Evolutionary conservation across 2,888 invertebrate species (phyloP).

Genomic region (Cacoxenus indagator): DNA sequence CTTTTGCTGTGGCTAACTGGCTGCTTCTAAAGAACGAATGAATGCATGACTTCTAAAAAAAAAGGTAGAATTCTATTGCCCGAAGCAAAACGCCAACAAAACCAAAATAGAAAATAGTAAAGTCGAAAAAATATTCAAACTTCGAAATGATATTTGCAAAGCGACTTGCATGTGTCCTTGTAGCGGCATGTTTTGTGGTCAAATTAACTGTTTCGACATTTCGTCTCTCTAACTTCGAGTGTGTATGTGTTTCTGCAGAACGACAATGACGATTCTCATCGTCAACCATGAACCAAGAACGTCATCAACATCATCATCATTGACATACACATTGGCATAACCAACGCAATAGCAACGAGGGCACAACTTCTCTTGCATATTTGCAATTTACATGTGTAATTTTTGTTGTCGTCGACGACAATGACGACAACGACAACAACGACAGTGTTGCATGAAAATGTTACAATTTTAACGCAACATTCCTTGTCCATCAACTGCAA

Average conservation of each 20-base stretch:
- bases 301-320: not conserved
- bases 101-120: not conserved
- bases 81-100: not conserved
- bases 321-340: not conserved
- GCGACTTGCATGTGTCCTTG: constrained; percentile 1
- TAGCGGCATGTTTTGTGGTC: constrained; percentile 32
- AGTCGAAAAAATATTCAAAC: constrained; percentile 32
- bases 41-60: too few species aligned
- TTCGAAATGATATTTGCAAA: not conserved
- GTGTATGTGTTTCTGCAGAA: too few species aligned
- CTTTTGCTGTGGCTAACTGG: not conserved
- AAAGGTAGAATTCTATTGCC: too few species aligned
- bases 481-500: constrained; percentile 7
- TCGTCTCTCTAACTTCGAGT: too few species aligned
- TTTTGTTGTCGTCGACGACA: constrained; percentile 40
- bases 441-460: constrained; percentile 24
- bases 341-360: not conserved
- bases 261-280: constrained; percentile 4
- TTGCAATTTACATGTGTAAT: constrained; percentile 64
- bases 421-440: not conserved
- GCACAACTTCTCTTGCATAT: constrained; percentile 35
- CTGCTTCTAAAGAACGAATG: too few species aligned
- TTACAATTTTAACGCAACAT: constrained; percentile 17
- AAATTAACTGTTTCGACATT: constrained; percentile 31
- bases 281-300: not conserved